Percentiles rank a stretch among this genome's conserved stretches.
These are phyloP conservation scores for Stenotaenia linearis DNA, from an alignment of 2,888 invertebrate genomes.

Conservation along the genomic window DNA sequence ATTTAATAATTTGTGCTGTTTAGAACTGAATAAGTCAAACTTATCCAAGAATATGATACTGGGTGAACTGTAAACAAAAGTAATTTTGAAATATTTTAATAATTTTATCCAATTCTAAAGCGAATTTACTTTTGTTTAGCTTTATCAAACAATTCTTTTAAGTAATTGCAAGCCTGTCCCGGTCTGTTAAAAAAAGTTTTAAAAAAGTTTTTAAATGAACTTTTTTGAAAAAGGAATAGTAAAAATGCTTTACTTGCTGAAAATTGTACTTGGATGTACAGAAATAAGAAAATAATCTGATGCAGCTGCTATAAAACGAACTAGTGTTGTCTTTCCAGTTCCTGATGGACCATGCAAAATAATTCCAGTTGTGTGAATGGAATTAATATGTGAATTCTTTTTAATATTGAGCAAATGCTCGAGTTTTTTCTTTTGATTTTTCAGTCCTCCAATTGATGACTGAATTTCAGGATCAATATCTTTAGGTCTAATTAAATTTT, in stretches of 20 bases:
- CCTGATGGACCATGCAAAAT: neutral
- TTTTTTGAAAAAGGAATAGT: too few species aligned
- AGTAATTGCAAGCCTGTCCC: neutral
- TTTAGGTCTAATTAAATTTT: neutral
- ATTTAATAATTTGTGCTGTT: conserved; percentile 65
- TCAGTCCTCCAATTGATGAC: neutral
- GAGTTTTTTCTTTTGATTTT: neutral
- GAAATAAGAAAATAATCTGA: neutral
- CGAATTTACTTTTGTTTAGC: neutral
- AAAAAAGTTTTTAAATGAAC: neutral
- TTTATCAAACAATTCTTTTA: neutral
- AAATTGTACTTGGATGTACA: neutral
- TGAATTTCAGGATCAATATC: neutral
- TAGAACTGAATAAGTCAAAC: conserved; percentile 70
- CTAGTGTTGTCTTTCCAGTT: neutral
- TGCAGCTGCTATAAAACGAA: neutral
- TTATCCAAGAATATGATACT: conserved; percentile 78
- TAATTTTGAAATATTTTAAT: neutral
- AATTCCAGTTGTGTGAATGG: neutral
- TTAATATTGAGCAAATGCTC: neutral
- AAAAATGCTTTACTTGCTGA: neutral
- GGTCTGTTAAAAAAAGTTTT: neutral
- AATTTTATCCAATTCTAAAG: neutral
- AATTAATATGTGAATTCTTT: neutral
- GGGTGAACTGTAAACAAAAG: conserved; percentile 55